phyloP scores from a whole-genome alignment of 37 sponge, comb jelly and placozoan species.

The Crambe crambe region DNA sequence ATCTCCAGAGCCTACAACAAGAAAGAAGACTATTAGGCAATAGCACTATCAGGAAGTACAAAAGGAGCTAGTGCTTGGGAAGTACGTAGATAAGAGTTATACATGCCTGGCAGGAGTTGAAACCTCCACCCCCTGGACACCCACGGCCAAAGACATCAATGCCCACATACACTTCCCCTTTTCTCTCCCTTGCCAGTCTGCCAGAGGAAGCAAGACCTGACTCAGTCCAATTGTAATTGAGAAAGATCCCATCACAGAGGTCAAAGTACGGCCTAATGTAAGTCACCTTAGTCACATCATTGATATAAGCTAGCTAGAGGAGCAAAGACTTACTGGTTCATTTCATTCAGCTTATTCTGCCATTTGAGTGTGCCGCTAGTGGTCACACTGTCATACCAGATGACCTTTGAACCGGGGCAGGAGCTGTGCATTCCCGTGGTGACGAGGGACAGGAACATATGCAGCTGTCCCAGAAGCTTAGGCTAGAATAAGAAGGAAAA shows the following conservation, averaged over 20 bases:
- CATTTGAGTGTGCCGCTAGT: constrained; percentile 86
- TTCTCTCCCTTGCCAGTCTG: constrained; percentile 51
- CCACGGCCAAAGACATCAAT: constrained; percentile 98
- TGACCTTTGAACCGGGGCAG: constrained; percentile 77
- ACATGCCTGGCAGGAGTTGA: constrained; percentile 67
- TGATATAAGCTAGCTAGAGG: not conserved
- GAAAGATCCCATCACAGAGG: constrained; percentile 97
- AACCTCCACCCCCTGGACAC: constrained; percentile 87
- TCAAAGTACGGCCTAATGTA: constrained; percentile 76
- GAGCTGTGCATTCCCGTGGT: constrained; percentile 67
- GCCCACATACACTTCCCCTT: constrained; percentile 88
- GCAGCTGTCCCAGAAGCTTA: constrained; percentile 37
- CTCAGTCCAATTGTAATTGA: constrained; percentile 95
- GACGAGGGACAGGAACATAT: constrained; percentile 66
- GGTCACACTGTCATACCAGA: constrained; percentile 99
- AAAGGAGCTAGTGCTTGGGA: too few relatives aligned
- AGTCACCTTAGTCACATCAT: too few relatives aligned
- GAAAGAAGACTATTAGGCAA: not conserved
- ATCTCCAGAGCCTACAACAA: constrained; percentile 73
- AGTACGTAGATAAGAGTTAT: too few relatives aligned
- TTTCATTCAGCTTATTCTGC: constrained; percentile 90
- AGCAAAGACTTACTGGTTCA: constrained; percentile 52
- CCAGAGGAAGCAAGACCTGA: constrained; percentile 30
- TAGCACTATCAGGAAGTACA: not conserved
- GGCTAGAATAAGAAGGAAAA: constrained; percentile 38